A percentile compares a stretch with the other conserved stretches of the same genome.
These are phyloP conservation scores for Taenaris catops DNA, from an alignment of 2,888 invertebrate species.

Conservation along the genomic window DNA sequence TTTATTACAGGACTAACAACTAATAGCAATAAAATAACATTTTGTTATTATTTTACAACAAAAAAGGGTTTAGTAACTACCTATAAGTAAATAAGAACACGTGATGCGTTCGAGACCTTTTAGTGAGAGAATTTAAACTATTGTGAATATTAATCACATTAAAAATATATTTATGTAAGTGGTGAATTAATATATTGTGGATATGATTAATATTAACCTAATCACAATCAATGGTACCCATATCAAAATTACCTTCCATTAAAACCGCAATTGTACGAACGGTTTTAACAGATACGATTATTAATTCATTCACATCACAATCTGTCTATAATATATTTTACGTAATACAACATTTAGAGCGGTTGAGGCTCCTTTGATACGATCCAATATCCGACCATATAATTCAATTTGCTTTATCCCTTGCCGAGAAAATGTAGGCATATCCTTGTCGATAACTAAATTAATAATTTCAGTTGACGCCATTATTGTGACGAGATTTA, in stretches of 20 bases:
- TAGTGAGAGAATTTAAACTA: too few species aligned
- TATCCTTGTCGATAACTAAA: conserved; percentile 52
- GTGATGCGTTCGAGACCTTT: too few species aligned
- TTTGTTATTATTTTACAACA: too few species aligned
- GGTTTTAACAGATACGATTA: conserved; percentile 4
- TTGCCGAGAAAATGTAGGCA: conserved; percentile 51
- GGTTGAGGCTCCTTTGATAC: conserved; percentile 34
- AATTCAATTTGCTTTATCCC: conserved; percentile 61
- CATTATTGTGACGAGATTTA: conserved; percentile 39
- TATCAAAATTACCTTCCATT: background rate
- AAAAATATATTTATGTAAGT: too few species aligned
- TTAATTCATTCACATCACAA: conserved; percentile 4
- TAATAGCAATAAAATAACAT: too few species aligned
- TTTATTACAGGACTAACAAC: too few species aligned
- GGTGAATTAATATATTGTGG: too few species aligned
- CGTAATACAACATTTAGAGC: conserved; percentile 19
- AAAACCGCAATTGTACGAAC: background rate
- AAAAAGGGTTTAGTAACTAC: too few species aligned
- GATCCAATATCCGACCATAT: conserved; percentile 52
- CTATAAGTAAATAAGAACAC: too few species aligned
- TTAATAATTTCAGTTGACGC: conserved; percentile 54
- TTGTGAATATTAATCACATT: too few species aligned
- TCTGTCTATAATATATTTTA: conserved; percentile 10
- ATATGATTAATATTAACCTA: too few species aligned
- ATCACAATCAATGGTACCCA: too few species aligned